Evolutionary conservation across 1,140 invertebrate genomes (phyloP), one percentile per base, ranked within the genome.

Genomic region (Papilio helenus): DNA sequence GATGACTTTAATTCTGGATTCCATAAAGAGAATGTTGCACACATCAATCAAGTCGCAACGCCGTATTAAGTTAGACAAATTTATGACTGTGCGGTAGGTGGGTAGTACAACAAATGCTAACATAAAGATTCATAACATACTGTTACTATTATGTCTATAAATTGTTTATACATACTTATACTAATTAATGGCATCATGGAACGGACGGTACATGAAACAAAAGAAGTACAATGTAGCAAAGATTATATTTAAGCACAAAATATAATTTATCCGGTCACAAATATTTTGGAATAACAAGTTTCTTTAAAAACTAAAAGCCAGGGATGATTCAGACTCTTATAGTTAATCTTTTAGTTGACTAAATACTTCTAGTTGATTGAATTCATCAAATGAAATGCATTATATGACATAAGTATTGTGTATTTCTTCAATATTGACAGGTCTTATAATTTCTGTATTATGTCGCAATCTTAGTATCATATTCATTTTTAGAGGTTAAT

Each of bases 191-290:
- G 80, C 88, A 85, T 92, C 90, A 90, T 85, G 76, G 76, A 61
- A 42, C 85, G 87, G 82, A 85, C 82, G 84, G 90, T 93, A 93
- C 91, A 93, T 93, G 91, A 91, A 92, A 92, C 91, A 92, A 91
- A 92, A 86, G 87, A 81, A 83, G 86, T 83, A 85, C 84, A 83
- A 79, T 77, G 51, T 77, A 77, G 34, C 42, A 46, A 74, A 42
- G 39, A 79, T 73, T 82, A 73, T 61, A 14, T 81, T 73, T 76
- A 18, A 65, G 12, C 55, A 82, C 78, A 82, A 29, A 29, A 29
- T 14, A 68, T 26, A 65, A 65, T 65, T 29, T 14, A 14, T 65
- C 20, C 20, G 29, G 10, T 29, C 23, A 65, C 9, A 26, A 65
- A 68, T 68, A 12, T 29, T 68, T 68, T 16, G 12, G 7, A 65